Evolutionary conservation across 2,113 vertebrate species (phyloP).

Genomic region (Psittacara wagleri): DNA sequence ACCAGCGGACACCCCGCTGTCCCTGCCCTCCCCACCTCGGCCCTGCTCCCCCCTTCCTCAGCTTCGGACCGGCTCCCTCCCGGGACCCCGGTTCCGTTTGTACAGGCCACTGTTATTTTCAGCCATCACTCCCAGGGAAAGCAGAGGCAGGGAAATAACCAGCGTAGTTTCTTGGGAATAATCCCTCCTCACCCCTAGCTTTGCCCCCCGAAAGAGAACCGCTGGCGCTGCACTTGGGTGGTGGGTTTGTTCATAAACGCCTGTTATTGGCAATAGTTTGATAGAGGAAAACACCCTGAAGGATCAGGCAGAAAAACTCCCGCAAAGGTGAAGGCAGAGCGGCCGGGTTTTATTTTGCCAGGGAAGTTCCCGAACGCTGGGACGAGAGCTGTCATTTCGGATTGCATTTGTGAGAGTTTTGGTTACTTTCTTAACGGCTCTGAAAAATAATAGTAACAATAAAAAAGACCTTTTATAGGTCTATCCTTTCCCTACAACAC

Average conservation of each 20-base stretch:
- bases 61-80: neutral
- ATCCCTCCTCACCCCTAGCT: neutral
- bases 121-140: neutral
- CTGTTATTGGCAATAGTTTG: neutral
- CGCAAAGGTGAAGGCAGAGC: neutral
- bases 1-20: neutral
- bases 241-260: neutral
- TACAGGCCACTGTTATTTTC: neutral
- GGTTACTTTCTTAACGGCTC: neutral
- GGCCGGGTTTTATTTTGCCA: neutral
- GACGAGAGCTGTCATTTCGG: neutral
- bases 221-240: neutral
- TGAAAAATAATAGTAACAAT: neutral
- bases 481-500: neutral
- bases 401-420: neutral
- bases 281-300: neutral
- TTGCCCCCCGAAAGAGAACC: neutral
- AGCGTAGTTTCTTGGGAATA: neutral
- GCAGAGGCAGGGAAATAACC: neutral
- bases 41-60: neutral
- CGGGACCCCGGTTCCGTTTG: neutral
- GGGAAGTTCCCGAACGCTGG: neutral
- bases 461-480: neutral
- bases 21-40: accelerated
- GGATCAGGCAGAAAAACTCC: neutral